phyloP scores from a whole-genome alignment of 30 jellyfish, hydroid and myxozoan genomes.

The Hydra vulgaris region DNA sequence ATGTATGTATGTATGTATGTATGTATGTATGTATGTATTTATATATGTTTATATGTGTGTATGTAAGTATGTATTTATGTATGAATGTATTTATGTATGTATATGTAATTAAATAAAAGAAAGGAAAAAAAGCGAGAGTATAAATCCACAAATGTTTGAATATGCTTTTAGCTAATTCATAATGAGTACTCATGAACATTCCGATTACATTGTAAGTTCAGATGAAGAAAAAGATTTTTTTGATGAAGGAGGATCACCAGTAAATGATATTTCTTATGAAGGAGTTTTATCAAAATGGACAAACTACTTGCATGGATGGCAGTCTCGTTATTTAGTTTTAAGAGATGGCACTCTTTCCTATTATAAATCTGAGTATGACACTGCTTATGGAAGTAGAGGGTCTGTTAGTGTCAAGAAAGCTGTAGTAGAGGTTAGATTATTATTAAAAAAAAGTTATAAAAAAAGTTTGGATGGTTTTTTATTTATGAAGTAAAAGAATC shows the following conservation, averaged over 20 bases:
- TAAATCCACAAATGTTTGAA: too few species aligned
- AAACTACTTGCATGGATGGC: conserved; percentile 98
- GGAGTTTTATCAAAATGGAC: conserved; percentile 98
- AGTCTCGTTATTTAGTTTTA: conserved; percentile 66
- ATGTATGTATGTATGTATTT: too few species aligned
- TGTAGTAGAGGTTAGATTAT: conserved; percentile 48
- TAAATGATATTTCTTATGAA: conserved; percentile 35
- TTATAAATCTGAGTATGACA: conserved; percentile 79
- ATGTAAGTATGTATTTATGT: too few species aligned
- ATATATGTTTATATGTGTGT: too few species aligned
- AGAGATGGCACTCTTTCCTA: conserved; percentile 74
- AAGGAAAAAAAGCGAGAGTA: too few species aligned
- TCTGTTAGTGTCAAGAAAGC: conserved; percentile 87
- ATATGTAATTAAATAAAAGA: too few species aligned
- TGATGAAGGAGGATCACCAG: conserved; percentile 29
- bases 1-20: too few species aligned
- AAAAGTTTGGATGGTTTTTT: too few species aligned
- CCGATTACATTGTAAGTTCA: conserved; percentile 24
- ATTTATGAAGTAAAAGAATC: too few species aligned
- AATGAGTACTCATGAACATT: conserved; percentile 29
- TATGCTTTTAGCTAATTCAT: too few species aligned
- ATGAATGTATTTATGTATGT: too few species aligned
- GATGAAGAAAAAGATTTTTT: conserved; percentile 40
- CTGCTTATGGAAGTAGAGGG: conserved; percentile 92
- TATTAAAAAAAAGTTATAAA: too few species aligned